Conservation (phyloP, 2,113 vertebrate species). For the Callipepla squamata region DNA sequence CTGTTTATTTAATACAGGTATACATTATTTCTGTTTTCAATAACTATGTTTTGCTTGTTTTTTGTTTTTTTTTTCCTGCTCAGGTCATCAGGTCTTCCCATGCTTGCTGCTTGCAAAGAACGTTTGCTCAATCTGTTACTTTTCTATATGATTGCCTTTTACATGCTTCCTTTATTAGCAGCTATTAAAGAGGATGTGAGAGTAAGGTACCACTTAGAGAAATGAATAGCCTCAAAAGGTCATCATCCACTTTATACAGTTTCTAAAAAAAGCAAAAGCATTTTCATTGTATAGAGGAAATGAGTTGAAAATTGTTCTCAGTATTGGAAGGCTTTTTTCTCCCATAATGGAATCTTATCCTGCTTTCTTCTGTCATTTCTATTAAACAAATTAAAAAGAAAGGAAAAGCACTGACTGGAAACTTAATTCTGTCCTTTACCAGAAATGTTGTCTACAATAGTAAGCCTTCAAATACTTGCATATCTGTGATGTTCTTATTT, state of each 20-base stretch:
- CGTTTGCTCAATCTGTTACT: background rate
- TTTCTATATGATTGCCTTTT: background rate
- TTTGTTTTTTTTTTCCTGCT: background rate
- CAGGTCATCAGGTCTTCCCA: accelerated
- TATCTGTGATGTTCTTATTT: background rate
- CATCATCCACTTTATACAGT: background rate
- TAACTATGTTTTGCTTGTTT: background rate
- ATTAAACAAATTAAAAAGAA: background rate
- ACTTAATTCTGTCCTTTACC: background rate
- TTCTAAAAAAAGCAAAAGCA: background rate
- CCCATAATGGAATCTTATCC: background rate
- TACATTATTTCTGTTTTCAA: background rate
- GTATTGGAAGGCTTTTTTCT: background rate
- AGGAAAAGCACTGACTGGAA: background rate
- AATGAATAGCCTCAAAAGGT: background rate
- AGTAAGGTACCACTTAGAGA: background rate
- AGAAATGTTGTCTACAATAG: background rate
- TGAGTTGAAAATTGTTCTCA: background rate
- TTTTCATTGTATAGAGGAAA: background rate
- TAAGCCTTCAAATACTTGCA: background rate
- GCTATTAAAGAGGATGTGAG: background rate
- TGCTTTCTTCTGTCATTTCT: background rate
- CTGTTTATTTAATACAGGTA: background rate
- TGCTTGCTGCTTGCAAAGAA: background rate
- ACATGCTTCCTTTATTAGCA: background rate